phyloP scores from a whole-genome alignment of 2,888 invertebrate species.

The Galerucella calmariensis region DNA sequence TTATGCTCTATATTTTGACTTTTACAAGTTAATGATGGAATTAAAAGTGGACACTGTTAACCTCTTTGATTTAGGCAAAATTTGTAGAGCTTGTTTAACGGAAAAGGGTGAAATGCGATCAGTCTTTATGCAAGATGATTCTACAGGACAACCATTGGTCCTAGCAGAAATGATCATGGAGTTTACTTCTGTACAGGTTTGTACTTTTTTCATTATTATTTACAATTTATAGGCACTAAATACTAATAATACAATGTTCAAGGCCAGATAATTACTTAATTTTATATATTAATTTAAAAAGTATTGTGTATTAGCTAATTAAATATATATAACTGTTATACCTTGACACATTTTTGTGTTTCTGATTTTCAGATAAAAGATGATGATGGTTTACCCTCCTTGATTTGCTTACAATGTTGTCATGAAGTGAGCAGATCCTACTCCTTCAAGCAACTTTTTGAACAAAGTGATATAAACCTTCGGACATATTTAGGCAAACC shows the following conservation, averaged over 20 bases:
- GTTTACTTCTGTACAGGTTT: slow-evolving; percentile 64
- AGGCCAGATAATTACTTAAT: too few species aligned
- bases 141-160: slow-evolving; percentile 61
- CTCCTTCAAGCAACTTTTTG: slow-evolving; percentile 66
- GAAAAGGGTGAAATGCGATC: slow-evolving; percentile 66
- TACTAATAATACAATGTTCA: neutral
- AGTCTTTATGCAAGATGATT: slow-evolving; percentile 63
- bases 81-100: slow-evolving; percentile 66
- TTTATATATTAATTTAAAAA: too few species aligned
- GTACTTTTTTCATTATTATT: slow-evolving; percentile 13
- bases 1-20: slow-evolving; percentile 28
- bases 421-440: slow-evolving; percentile 65
- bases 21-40: slow-evolving; percentile 54
- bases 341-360: neutral
- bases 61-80: slow-evolving; percentile 62
- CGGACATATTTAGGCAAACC: slow-evolving; percentile 64
- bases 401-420: slow-evolving; percentile 65
- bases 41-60: slow-evolving; percentile 56
- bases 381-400: slow-evolving; percentile 64
- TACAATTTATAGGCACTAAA: neutral
- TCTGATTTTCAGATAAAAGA: slow-evolving; percentile 61
- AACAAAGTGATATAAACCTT: slow-evolving; percentile 64
- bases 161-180: slow-evolving; percentile 66
- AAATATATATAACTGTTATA: too few species aligned
- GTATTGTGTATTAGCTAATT: too few species aligned